Conservation (phyloP, 2,797 vertebrate genomes). For the Helarctos malayanus region DNA sequence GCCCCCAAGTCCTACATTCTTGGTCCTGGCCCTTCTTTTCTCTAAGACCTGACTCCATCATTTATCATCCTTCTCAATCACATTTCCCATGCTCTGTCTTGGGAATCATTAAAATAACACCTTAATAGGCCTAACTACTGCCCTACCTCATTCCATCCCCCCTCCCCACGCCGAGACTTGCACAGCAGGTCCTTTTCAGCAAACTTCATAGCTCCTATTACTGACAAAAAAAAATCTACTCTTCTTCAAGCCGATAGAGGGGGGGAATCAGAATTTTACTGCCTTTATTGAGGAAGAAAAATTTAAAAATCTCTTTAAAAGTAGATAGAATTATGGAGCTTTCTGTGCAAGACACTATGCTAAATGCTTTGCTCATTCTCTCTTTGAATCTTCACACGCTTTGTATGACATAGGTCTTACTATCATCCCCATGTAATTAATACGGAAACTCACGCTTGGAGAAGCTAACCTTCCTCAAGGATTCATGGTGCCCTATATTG, state of each 20-base stretch:
- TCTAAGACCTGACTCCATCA: not conserved
- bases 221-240: not conserved
- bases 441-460: not conserved
- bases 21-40: not conserved
- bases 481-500: not conserved
- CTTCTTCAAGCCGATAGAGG: not conserved
- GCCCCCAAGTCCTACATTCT: not conserved
- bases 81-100: not conserved
- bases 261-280: not conserved
- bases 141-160: not conserved
- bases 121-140: too few relatives aligned
- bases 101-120: not conserved
- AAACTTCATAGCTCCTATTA: not conserved
- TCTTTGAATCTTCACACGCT: not conserved
- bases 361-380: not conserved
- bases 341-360: not conserved
- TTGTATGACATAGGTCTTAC: not conserved
- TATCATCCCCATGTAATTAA: not conserved
- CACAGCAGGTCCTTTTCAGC: not conserved
- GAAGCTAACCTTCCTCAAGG: not conserved
- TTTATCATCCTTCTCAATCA: not conserved
- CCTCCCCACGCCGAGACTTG: not conserved
- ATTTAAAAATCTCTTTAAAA: constrained; percentile 43
- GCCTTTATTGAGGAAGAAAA: constrained; percentile 6
- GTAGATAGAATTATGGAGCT: not conserved